A percentile compares a stretch with the other conserved stretches of the same genome.
Evolutionary conservation across 2,797 vertebrate genomes (phyloP).

Genomic region (Tenualosa thibaudeaui): DNA sequence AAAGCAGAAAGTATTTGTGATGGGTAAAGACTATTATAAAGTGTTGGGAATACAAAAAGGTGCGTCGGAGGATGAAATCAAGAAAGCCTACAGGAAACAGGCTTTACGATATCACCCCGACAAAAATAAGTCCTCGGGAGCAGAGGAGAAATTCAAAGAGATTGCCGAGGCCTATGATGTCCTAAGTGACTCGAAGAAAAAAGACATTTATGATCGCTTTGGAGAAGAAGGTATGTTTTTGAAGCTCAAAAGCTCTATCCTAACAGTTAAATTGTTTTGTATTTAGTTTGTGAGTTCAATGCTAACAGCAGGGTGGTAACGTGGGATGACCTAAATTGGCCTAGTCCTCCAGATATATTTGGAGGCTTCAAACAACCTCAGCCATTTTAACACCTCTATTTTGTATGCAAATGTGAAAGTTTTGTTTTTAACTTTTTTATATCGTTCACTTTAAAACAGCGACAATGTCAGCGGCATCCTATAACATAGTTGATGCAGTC

Average conservation of each 20-base stretch:
- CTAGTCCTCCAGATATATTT: background rate
- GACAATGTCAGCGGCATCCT: background rate
- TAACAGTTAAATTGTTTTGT: background rate
- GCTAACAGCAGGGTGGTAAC: background rate
- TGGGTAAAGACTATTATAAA: conserved; percentile 98
- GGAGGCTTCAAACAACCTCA: background rate
- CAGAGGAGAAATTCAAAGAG: conserved; percentile 98
- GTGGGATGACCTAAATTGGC: background rate
- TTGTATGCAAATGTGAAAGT: background rate
- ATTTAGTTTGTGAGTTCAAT: background rate
- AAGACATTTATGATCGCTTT: conserved; percentile 92
- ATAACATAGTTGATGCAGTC: background rate
- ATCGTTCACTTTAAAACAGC: background rate
- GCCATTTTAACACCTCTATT: background rate
- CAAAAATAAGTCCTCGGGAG: conserved; percentile 94
- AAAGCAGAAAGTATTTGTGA: conserved; percentile 55
- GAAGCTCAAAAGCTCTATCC: no score
- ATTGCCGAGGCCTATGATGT: conserved; percentile 98
- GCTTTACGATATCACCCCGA: conserved; percentile 94
- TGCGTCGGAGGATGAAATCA: conserved; percentile 92
- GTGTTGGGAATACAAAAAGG: conserved; percentile 92
- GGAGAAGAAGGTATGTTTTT: conserved; percentile 89
- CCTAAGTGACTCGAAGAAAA: conserved; percentile 93
- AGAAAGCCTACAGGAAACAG: conserved; percentile 97
- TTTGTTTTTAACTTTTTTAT: background rate